Percentiles rank a stretch among this genome's conserved stretches.
Conservation (phyloP, 1,140 invertebrate genomes). For the Papilio dardanus region DNA sequence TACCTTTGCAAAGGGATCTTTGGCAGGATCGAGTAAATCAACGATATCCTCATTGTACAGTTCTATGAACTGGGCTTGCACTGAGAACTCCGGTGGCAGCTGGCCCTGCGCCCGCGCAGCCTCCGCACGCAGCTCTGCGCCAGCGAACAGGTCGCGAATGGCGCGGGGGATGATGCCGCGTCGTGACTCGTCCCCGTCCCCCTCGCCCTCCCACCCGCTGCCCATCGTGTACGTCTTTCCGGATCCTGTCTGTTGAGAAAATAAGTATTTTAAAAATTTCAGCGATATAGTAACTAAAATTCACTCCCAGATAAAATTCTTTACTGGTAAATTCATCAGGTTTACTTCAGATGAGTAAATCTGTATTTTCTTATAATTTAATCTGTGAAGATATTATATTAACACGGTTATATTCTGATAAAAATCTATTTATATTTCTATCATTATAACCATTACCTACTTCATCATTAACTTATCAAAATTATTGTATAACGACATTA, state of each 20-base stretch:
- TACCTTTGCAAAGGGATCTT: slow-evolving; percentile 84
- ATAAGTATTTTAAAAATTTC: slow-evolving; percentile 31
- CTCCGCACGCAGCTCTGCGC: slow-evolving; percentile 87
- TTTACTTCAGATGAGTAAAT: not conserved
- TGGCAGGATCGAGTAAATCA: slow-evolving; percentile 92
- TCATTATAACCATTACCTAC: too few relatives aligned
- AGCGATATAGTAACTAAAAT: not conserved
- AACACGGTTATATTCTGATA: too few relatives aligned
- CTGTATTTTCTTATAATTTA: not conserved
- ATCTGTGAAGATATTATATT: too few relatives aligned
- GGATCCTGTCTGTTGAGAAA: slow-evolving; percentile 90
- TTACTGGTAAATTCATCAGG: too few relatives aligned
- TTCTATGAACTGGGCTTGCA: slow-evolving; percentile 95
- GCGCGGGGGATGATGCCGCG: slow-evolving; percentile 96
- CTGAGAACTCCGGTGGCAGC: slow-evolving; percentile 89
- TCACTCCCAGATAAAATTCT: not conserved
- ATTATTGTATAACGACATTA: too few relatives aligned
- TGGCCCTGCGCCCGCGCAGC: slow-evolving; percentile 83
- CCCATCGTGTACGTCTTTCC: slow-evolving; percentile 99
- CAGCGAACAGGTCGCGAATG: slow-evolving; percentile 94
- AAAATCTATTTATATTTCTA: too few relatives aligned
- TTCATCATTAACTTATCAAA: too few relatives aligned
- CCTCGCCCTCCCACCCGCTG: slow-evolving; percentile 95
- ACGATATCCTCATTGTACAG: slow-evolving; percentile 98
- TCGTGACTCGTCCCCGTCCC: slow-evolving; percentile 84